phyloP scores from a whole-genome alignment of 2,888 invertebrate species.

The Phaedon cochleariae region DNA sequence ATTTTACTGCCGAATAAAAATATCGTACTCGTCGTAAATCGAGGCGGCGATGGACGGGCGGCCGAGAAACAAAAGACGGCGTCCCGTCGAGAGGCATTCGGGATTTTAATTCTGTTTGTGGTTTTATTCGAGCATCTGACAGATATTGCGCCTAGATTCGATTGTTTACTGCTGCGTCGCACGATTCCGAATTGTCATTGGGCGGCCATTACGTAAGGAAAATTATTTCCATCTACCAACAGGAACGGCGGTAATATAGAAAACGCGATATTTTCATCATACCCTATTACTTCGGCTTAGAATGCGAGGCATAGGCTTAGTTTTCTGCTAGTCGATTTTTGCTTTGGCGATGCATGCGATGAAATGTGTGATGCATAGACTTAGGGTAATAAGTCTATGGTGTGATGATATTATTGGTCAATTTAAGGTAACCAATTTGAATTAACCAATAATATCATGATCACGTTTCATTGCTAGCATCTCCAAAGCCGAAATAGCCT shows the following conservation, averaged over 20 bases:
- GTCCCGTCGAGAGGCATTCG: slow-evolving; percentile 47
- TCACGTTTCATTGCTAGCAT: too few species aligned
- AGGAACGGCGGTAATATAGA: not conserved
- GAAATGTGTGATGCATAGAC: too few species aligned
- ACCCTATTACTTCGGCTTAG: too few species aligned
- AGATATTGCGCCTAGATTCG: slow-evolving; percentile 49
- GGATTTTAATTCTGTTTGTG: slow-evolving; percentile 51
- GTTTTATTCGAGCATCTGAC: slow-evolving; percentile 51
- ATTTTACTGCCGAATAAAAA: slow-evolving; percentile 48
- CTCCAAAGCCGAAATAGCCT: too few species aligned
- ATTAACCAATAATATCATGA: too few species aligned
- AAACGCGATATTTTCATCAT: too few species aligned
- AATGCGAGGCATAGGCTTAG: too few species aligned
- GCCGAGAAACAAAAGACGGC: slow-evolving; percentile 43
- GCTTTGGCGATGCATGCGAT: too few species aligned
- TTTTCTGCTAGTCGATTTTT: too few species aligned
- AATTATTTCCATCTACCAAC: not conserved
- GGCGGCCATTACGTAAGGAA: not conserved
- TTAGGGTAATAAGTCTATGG: too few species aligned
- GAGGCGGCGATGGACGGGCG: slow-evolving; percentile 48
- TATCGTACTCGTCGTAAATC: slow-evolving; percentile 47
- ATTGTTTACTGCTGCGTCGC: slow-evolving; percentile 43
- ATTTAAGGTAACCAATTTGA: too few species aligned
- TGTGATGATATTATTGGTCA: too few species aligned
- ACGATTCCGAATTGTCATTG: slow-evolving; percentile 22